phyloP scores from a whole-genome alignment of 2,888 invertebrate genomes.

The Clitarchus hookeri region DNA sequence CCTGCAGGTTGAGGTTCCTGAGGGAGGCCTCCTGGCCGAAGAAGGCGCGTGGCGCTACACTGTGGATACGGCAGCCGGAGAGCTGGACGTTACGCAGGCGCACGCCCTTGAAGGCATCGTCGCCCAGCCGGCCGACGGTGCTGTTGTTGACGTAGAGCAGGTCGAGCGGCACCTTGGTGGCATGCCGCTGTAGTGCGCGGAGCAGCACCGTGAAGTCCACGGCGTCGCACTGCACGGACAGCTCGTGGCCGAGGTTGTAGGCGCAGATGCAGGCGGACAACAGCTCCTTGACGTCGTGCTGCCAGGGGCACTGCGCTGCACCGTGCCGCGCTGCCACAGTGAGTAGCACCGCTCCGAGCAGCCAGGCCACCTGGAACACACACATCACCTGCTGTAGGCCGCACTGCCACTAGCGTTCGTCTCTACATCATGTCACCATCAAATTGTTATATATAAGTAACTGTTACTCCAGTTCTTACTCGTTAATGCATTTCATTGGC shows the following conservation, averaged over 20 bases:
- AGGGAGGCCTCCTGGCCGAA: slow-evolving; percentile 79
- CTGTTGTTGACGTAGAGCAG: slow-evolving; percentile 89
- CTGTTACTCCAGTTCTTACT: too few relatives aligned
- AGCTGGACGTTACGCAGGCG: slow-evolving; percentile 82
- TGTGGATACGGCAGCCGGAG: slow-evolving; percentile 77
- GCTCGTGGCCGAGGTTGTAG: slow-evolving; percentile 79
- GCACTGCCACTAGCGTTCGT: too few relatives aligned
- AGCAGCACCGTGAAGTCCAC: slow-evolving; percentile 79
- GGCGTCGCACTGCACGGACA: slow-evolving; percentile 90
- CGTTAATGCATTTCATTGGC: too few relatives aligned
- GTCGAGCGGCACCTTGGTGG: slow-evolving; percentile 72
- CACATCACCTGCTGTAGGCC: too few relatives aligned
- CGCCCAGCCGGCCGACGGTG: slow-evolving; percentile 67
- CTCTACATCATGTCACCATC: too few relatives aligned
- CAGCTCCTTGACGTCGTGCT: slow-evolving; percentile 71
- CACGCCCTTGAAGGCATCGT: slow-evolving; percentile 70
- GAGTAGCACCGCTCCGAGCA: slow-evolving; percentile 18
- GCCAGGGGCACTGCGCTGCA: slow-evolving; percentile 74
- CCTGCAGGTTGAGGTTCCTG: slow-evolving; percentile 79
- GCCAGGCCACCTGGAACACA: slow-evolving; percentile 22
- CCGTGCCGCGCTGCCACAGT: neutral
- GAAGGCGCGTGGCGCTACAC: slow-evolving; percentile 75
- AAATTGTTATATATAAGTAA: too few relatives aligned
- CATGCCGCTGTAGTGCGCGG: slow-evolving; percentile 71
- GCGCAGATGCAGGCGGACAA: slow-evolving; percentile 83